Conservation (phyloP, 2,888 invertebrate species). For the Sphecodes monilicornis region DNA sequence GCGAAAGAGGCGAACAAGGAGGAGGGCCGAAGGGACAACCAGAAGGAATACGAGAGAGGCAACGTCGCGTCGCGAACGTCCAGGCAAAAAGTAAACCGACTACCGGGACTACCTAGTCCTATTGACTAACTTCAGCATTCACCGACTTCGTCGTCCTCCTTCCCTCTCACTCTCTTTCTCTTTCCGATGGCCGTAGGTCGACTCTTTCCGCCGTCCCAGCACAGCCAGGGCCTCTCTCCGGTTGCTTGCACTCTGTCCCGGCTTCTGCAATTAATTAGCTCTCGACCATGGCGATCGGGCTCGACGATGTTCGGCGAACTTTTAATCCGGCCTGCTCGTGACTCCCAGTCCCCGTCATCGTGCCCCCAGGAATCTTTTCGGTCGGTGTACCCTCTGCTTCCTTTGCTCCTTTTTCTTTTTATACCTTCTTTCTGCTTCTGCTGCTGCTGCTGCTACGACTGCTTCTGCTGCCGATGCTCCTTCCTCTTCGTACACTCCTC, state of each 20-base stretch:
- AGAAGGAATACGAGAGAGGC: slow-evolving; percentile 63
- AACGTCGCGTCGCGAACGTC: slow-evolving; percentile 68
- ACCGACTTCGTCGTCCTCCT: slow-evolving; percentile 47
- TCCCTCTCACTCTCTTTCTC: slow-evolving; percentile 25
- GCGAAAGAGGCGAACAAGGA: slow-evolving; percentile 56
- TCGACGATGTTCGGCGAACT: slow-evolving; percentile 78
- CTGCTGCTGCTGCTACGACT: not conserved
- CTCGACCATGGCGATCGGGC: slow-evolving; percentile 76
- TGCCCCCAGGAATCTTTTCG: slow-evolving; percentile 70
- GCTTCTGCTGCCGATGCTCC: not conserved
- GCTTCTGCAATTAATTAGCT: slow-evolving; percentile 81
- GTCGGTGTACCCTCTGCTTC: slow-evolving; percentile 50
- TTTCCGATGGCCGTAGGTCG: not conserved
- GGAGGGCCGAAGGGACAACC: slow-evolving; percentile 55
- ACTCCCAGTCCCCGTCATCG: slow-evolving; percentile 72
- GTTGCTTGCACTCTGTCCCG: slow-evolving; percentile 62
- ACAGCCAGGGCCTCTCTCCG: slow-evolving; percentile 24
- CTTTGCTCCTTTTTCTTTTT: slow-evolving; percentile 27
- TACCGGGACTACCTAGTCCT: slow-evolving; percentile 70
- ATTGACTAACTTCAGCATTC: slow-evolving; percentile 78
- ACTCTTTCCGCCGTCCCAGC: slow-evolving; percentile 1
- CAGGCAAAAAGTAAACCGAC: slow-evolving; percentile 78
- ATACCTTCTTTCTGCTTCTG: slow-evolving; percentile 26
- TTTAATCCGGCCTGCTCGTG: slow-evolving; percentile 79
- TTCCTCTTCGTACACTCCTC: not conserved